Evolutionary conservation across 1,140 invertebrate species (phyloP).

Genomic region (Eurytemora carolleeae): DNA sequence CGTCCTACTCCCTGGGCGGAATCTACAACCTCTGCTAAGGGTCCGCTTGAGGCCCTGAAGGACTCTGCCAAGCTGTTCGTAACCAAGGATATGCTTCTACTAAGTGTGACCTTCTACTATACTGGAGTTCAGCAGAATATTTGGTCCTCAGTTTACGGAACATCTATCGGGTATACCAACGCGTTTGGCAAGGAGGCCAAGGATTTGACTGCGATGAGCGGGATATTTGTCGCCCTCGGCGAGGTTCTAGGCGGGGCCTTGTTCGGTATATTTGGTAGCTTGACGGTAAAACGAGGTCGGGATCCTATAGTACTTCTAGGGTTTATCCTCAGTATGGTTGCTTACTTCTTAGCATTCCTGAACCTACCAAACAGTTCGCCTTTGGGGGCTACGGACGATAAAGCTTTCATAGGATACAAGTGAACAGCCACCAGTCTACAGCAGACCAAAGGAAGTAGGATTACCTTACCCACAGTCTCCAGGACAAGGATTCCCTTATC

Average conservation of each 20-base stretch:
- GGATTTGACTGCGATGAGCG: constrained; percentile 58
- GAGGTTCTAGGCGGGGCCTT: constrained; percentile 70
- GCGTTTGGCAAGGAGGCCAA: constrained; percentile 24
- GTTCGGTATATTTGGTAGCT: constrained; percentile 70
- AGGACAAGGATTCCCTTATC: no score
- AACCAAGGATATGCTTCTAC: constrained; percentile 59
- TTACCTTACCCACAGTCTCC: no score
- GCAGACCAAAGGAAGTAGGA: no score
- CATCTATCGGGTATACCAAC: constrained; percentile 67
- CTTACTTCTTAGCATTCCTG: constrained; percentile 61
- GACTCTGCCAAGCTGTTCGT: constrained; percentile 51
- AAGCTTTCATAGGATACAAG: constrained; percentile 36
- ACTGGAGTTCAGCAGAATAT: constrained; percentile 35
- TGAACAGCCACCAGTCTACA: no score
- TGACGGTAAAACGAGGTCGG: constrained; percentile 54
- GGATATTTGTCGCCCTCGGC: constrained; percentile 76
- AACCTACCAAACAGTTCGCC: constrained; percentile 64
- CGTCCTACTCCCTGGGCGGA: constrained; percentile 27
- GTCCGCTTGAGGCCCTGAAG: constrained; percentile 43
- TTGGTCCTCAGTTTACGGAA: constrained; percentile 19
- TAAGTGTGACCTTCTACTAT: constrained; percentile 69
- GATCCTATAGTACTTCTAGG: constrained; percentile 70
- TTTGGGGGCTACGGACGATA: constrained; percentile 36
- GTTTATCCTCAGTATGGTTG: constrained; percentile 52
- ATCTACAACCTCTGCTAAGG: no score